These are phyloP conservation scores for Leptonema lineaticorne DNA, from an alignment of 1,140 invertebrate genomes.

Conservation along the genomic window DNA sequence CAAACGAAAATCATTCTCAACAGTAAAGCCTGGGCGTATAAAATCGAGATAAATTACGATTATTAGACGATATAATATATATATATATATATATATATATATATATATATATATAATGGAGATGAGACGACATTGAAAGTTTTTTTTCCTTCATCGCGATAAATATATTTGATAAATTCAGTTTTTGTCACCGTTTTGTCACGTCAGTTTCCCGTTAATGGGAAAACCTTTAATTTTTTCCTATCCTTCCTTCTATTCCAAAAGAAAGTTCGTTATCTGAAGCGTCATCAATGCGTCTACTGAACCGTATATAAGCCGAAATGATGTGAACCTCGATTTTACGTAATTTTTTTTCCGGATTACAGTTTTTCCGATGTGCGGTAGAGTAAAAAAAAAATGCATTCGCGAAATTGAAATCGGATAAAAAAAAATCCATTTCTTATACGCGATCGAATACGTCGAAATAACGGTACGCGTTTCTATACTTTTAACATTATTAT, in stretches of 20 bases:
- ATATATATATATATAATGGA: neutral
- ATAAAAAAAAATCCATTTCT: too few species aligned
- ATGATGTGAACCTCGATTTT: conserved; percentile 23
- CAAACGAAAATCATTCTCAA: too few species aligned
- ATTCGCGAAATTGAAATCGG: conserved; percentile 4
- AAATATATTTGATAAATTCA: neutral
- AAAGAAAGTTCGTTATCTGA: neutral
- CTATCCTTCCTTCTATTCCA: too few species aligned
- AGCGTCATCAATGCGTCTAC: conserved; percentile 8
- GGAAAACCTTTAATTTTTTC: conserved; percentile 18
- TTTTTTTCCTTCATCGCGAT: too few species aligned
- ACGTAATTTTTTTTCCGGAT: conserved; percentile 6
- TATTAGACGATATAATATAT: neutral
- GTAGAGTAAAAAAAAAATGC: too few species aligned
- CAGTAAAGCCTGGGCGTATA: too few species aligned
- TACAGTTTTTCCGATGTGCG: too few species aligned
- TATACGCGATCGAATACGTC: too few species aligned
- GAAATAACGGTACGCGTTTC: too few species aligned
- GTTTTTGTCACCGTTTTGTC: neutral
- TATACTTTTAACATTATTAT: too few species aligned
- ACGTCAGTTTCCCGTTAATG: neutral
- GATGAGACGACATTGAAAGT: too few species aligned
- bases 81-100: neutral
- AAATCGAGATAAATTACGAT: too few species aligned
- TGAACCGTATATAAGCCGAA: conserved; percentile 15